Evolutionary conservation across 2,888 invertebrate species (phyloP).

Genomic region (Sinhomidia bicolor): DNA sequence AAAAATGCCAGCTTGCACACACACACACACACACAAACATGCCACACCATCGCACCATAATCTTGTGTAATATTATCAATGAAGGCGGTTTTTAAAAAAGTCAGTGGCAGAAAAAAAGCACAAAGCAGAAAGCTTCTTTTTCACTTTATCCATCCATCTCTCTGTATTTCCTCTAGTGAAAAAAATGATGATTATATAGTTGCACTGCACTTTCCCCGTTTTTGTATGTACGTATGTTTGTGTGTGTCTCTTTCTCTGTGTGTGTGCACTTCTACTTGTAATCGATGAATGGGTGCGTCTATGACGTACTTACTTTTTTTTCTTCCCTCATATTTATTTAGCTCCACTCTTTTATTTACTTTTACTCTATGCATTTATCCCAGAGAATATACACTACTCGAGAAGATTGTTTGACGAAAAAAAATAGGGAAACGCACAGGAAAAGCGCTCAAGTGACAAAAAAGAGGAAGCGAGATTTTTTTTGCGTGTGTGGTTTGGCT

Average conservation of each 20-base stretch:
- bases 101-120: not conserved
- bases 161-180: not conserved
- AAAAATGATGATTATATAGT: conserved; percentile 21
- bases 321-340: not conserved
- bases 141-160: not conserved
- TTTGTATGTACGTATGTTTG: not conserved
- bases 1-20: not conserved
- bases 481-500: not conserved
- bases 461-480: conserved; percentile 4
- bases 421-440: not conserved
- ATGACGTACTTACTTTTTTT: too few species aligned
- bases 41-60: not conserved
- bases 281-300: not conserved
- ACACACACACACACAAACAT: not conserved
- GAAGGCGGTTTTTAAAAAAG: not conserved
- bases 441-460: conserved; percentile 20
- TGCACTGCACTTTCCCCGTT: conserved; percentile 34
- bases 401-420: conserved; percentile 30
- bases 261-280: conserved; percentile 3
- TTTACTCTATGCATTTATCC: conserved; percentile 8
- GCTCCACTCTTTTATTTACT: conserved; percentile 48
- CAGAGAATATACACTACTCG: not conserved
- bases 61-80: conserved; percentile 19
- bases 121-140: not conserved
- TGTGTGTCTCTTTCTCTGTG: not conserved